phyloP scores from a whole-genome alignment of 2,888 invertebrate species.

The Dromius quadrimaculatus region DNA sequence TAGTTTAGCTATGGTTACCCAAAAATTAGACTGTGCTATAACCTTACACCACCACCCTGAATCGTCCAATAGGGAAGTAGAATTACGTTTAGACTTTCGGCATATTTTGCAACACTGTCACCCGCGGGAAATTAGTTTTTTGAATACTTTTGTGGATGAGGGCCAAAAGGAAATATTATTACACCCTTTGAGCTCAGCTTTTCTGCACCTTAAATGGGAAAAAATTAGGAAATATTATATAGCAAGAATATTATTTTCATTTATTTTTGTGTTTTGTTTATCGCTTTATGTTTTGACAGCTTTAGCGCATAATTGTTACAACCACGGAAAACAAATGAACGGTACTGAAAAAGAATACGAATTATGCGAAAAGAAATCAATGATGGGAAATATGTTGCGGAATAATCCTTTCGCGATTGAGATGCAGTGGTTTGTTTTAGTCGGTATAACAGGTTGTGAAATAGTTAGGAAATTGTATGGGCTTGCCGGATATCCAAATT shows the following conservation, averaged over 20 bases:
- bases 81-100: constrained; percentile 84
- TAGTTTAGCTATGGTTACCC: constrained; percentile 84
- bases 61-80: constrained; percentile 82
- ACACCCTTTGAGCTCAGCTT: constrained; percentile 89
- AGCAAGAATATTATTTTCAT: constrained; percentile 81
- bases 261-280: constrained; percentile 83
- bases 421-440: constrained; percentile 86
- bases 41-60: constrained; percentile 83
- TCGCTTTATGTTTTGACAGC: constrained; percentile 86
- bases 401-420: constrained; percentile 83
- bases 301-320: constrained; percentile 86
- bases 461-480: constrained; percentile 85
- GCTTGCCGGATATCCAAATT: constrained; percentile 83
- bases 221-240: constrained; percentile 91
- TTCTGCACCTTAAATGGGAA: constrained; percentile 90
- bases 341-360: constrained; percentile 72
- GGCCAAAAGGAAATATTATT: constrained; percentile 89
- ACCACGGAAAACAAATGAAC: constrained; percentile 80
- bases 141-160: constrained; percentile 89
- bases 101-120: constrained; percentile 86
- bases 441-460: constrained; percentile 83
- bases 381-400: constrained; percentile 79
- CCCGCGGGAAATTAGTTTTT: constrained; percentile 85
- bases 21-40: constrained; percentile 85
- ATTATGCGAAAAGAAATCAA: constrained; percentile 82